These are phyloP conservation scores for Oegoconia quadripuncta DNA, from an alignment of 2,888 invertebrate species.

Conservation along the genomic window DNA sequence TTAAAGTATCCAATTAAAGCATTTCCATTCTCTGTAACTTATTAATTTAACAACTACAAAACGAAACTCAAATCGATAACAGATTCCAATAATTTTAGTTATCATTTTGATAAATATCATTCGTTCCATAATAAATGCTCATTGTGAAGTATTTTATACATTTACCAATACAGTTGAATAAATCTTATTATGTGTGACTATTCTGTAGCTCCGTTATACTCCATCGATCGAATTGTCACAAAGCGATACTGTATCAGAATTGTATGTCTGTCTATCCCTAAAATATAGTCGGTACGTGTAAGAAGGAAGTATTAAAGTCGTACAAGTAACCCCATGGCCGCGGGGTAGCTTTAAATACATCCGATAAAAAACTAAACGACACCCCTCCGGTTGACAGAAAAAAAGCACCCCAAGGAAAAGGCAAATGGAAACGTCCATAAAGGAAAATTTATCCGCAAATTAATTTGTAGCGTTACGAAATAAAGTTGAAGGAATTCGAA, in stretches of 20 bases:
- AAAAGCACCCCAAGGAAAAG: conserved; percentile 52
- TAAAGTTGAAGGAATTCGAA: conserved; percentile 49
- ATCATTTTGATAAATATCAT: too few relatives aligned
- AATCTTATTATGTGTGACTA: too few relatives aligned
- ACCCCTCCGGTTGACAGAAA: conserved; percentile 45
- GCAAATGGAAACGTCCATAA: conserved; percentile 64
- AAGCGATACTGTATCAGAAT: conserved; percentile 18
- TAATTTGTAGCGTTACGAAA: conserved; percentile 65
- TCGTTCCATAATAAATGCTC: background rate
- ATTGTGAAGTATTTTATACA: too few relatives aligned
- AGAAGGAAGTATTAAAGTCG: conserved; percentile 71
- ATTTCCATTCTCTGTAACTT: too few relatives aligned
- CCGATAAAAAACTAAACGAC: conserved; percentile 74
- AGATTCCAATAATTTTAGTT: too few relatives aligned
- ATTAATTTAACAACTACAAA: too few relatives aligned
- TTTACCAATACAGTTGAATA: too few relatives aligned
- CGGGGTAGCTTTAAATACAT: conserved; percentile 64
- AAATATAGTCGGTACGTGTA: conserved; percentile 48
- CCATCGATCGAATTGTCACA: conserved; percentile 4
- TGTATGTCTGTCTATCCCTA: conserved; percentile 25
- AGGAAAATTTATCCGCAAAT: conserved; percentile 77
- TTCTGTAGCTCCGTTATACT: background rate
- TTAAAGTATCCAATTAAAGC: too few relatives aligned
- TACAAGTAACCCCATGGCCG: conserved; percentile 64
- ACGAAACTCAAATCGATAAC: too few relatives aligned